phyloP scores from a whole-genome alignment of 2,797 vertebrate species.

The Muscicapa striata region DNA sequence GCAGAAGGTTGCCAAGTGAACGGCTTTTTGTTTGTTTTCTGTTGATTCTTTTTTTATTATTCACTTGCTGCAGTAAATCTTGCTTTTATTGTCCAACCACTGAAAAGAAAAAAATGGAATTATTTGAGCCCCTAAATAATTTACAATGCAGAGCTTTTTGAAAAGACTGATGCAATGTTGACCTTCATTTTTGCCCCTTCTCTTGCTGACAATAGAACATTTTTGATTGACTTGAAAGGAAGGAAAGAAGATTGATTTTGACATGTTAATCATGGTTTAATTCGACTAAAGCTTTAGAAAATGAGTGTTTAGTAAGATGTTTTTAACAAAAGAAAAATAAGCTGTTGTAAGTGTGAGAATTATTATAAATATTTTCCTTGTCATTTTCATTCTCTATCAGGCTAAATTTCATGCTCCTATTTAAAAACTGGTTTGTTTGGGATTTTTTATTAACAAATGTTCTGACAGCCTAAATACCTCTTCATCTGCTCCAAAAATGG shows the following conservation, averaged over 20 bases:
- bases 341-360: constrained; percentile 2
- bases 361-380: constrained; percentile 37
- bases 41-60: constrained; percentile 82
- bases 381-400: constrained; percentile 13
- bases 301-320: constrained; percentile 29
- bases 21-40: constrained; percentile 80
- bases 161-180: constrained; percentile 58
- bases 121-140: constrained; percentile 79
- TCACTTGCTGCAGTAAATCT: constrained; percentile 79
- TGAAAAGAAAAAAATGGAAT: constrained; percentile 78
- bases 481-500: background rate
- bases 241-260: constrained; percentile 45
- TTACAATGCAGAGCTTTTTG: constrained; percentile 65
- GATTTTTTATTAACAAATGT: constrained; percentile 16
- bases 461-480: background rate
- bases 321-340: constrained; percentile 54
- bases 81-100: constrained; percentile 76
- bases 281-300: constrained; percentile 50
- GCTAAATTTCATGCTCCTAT: background rate
- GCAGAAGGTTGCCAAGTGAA: constrained; percentile 73
- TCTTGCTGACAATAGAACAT: constrained; percentile 28
- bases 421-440: background rate
- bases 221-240: constrained; percentile 48
- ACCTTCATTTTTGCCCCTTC: constrained; percentile 44
- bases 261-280: constrained; percentile 54